Percentiles rank a stretch among this genome's conserved stretches.
phyloP scores from a whole-genome alignment of 1,140 invertebrate genomes.

The Philotrypesis tridentata region DNA sequence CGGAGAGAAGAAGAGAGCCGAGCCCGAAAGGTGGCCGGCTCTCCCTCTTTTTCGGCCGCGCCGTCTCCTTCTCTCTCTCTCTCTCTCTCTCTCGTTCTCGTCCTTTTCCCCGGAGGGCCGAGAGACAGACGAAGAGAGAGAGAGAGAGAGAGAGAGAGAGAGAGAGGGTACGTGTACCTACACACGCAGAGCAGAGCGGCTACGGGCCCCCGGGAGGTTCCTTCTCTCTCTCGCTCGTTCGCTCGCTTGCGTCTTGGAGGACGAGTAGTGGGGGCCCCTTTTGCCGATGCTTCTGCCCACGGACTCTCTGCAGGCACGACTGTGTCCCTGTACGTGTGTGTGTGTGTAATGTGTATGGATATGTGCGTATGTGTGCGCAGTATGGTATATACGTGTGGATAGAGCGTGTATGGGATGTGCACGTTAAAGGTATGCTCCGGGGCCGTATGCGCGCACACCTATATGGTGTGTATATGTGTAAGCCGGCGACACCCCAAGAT shows the following conservation, averaged over 20 bases:
- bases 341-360: too few relatives aligned
- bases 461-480: slow-evolving; percentile 15
- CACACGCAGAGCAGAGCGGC: neutral
- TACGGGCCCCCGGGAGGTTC: neutral
- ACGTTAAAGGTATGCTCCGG: neutral
- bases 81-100: slow-evolving; percentile 24
- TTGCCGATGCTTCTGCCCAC: slow-evolving; percentile 13
- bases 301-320: too few relatives aligned
- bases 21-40: slow-evolving; percentile 54
- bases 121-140: neutral
- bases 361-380: too few relatives aligned
- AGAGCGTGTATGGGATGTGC: neutral
- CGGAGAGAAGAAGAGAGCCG: slow-evolving; percentile 64
- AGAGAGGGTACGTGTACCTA: slow-evolving; percentile 49
- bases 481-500: slow-evolving; percentile 38
- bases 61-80: neutral
- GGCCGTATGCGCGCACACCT: neutral
- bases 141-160: slow-evolving; percentile 14
- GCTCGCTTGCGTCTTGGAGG: neutral
- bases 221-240: slow-evolving; percentile 2
- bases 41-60: slow-evolving; percentile 29
- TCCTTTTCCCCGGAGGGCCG: slow-evolving; percentile 60
- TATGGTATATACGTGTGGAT: too few relatives aligned
- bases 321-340: too few relatives aligned
- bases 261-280: neutral